Percentiles rank a stretch among this genome's conserved stretches.
Conservation (phyloP, 2,113 vertebrate species). For the Tenebrosternarchus preto region DNA sequence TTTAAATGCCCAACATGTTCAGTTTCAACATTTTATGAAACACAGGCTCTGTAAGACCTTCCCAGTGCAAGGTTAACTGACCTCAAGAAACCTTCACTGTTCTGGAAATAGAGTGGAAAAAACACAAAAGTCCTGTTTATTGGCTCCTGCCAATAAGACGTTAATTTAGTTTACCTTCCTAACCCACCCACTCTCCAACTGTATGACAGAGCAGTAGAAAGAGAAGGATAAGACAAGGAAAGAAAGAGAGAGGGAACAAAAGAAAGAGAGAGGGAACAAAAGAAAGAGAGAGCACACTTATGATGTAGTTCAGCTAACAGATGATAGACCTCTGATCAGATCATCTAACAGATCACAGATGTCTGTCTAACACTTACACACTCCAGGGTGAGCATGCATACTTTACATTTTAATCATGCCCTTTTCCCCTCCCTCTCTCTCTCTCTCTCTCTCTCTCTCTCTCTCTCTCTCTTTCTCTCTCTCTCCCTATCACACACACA, state of each 20-base stretch:
- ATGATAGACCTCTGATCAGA: too few relatives aligned
- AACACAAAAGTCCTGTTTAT: constrained; percentile 45
- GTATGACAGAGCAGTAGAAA: too few relatives aligned
- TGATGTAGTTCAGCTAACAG: too few relatives aligned
- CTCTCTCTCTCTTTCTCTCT: background rate
- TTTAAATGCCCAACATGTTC: constrained; percentile 26
- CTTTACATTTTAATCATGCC: background rate
- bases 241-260: too few relatives aligned
- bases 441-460: background rate
- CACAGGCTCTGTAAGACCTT: background rate
- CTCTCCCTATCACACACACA: background rate
- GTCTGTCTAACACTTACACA: background rate
- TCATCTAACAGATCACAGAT: too few relatives aligned
- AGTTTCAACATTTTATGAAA: constrained; percentile 42
- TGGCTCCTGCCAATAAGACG: background rate
- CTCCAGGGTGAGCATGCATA: background rate
- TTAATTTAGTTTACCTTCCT: background rate
- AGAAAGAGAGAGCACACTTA: too few relatives aligned
- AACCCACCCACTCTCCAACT: too few relatives aligned
- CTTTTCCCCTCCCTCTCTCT: background rate
- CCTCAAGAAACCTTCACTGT: constrained; percentile 9
- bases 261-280: too few relatives aligned
- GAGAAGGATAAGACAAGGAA: too few relatives aligned
- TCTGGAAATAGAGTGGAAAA: constrained; percentile 45
- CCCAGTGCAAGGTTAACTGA: constrained; percentile 7